These are phyloP conservation scores for Herminia tarsipennalis DNA, from an alignment of 2,888 invertebrate genomes.

Conservation along the genomic window DNA sequence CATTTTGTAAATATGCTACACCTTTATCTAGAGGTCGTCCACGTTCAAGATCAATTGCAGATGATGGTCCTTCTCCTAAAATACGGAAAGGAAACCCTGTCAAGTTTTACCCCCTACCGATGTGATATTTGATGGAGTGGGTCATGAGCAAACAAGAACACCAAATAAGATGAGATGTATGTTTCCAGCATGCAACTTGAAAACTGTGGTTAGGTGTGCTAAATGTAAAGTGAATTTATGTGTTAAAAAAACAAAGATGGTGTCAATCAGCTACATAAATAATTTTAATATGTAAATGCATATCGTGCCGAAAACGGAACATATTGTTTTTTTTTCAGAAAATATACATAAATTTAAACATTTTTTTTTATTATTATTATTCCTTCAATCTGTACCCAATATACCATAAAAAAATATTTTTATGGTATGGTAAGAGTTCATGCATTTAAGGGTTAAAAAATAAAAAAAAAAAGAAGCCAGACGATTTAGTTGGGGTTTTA, in stretches of 20 bases:
- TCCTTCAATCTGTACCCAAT: too few relatives aligned
- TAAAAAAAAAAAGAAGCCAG: too few relatives aligned
- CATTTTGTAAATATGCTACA: neutral
- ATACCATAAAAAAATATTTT: too few relatives aligned
- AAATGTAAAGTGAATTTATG: conserved; percentile 20
- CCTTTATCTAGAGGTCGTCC: too few relatives aligned
- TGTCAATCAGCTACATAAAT: too few relatives aligned
- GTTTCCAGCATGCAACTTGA: too few relatives aligned
- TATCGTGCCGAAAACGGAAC: conserved; percentile 15
- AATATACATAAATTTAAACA: too few relatives aligned
- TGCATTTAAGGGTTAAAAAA: conserved; percentile 2
- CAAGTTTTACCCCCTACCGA: conserved; percentile 18
- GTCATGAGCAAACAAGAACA: conserved; percentile 17
- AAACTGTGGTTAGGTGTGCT: too few relatives aligned
- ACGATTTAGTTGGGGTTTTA: too few relatives aligned
- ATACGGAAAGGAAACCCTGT: conserved; percentile 1
- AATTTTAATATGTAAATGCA: too few relatives aligned
- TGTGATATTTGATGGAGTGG: conserved; percentile 19
- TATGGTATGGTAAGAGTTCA: too few relatives aligned
- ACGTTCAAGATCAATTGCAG: neutral
- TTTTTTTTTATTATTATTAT: too few relatives aligned
- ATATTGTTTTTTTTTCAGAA: conserved; percentile 10
- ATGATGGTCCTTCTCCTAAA: neutral
- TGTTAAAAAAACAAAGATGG: conserved; percentile 14
- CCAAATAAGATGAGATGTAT: conserved; percentile 17